Evolutionary conservation across 30 jellyfish, hydroid and myxozoan species (phyloP), one percentile per base, ranked within the genome.

Genomic region (Hydractinia echinata): DNA sequence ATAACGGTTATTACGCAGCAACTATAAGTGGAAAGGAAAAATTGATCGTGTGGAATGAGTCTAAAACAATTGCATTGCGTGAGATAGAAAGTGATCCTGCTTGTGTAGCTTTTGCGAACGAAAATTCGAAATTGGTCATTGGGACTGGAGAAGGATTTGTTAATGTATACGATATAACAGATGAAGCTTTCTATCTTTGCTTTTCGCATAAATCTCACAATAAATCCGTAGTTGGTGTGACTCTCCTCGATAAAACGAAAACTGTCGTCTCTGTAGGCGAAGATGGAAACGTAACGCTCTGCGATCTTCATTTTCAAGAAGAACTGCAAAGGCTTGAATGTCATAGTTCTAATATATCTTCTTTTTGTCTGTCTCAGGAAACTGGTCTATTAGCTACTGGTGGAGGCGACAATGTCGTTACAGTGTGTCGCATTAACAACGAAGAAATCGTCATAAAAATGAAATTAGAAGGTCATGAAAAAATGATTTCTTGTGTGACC

Each of bases 91-190:
- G 16, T 64, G 74, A 64, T 7, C 19, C 39, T n/a, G 39, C 74
- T 64, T 44, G 19, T 64, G 19, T 13, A 64, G 74, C 74, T n/a
- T 64, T 64, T 64, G 0, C 74, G 39, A 64, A 64, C 39, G 4
- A 51, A n/a, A 51, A 9, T 6, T 7, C 19, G 10, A 64, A 1
- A 64, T 51, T 64, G 8, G 19, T 64, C 18, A 6, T 64, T 4
- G 74, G 74, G 74, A 64, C 74, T n/a, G 39, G 74, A n/a, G 18
- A 64, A n/a, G 74, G 74, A n/a, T 6, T 6, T 13, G 7, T 64
- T 44, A 7, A 7, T 6, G 74, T 13, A 44, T 64, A n/a, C 39
- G 51, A 13, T n/a, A 8, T 64, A 7, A 13, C 39, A 7, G 16
- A 64, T 64, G 5, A 64, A 64, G 39, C 51, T 13, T 7, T 7